These are phyloP conservation scores for Bradypodion pumilum DNA, from an alignment of 2,797 vertebrate species.

Conservation along the genomic window DNA sequence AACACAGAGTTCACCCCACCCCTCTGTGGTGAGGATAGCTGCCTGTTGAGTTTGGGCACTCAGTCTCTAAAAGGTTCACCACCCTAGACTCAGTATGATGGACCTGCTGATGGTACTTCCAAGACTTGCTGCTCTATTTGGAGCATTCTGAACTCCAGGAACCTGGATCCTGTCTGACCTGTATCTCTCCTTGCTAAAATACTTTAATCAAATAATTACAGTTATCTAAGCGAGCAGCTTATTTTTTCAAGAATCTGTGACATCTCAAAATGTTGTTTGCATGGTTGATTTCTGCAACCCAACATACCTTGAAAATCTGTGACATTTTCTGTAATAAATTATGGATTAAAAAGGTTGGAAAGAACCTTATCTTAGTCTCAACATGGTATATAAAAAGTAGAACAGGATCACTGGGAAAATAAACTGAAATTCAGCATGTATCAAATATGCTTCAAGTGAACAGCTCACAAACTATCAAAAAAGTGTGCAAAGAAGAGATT, in stretches of 20 bases:
- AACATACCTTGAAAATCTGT: background rate
- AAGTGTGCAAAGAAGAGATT: conserved; percentile 18
- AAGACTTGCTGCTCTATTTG: too few relatives aligned
- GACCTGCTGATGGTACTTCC: too few relatives aligned
- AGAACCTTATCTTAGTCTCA: conserved; percentile 39
- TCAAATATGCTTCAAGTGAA: conserved; percentile 35
- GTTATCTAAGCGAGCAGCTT: background rate
- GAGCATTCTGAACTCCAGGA: too few relatives aligned
- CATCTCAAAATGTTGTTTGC: background rate
- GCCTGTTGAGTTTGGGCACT: too few relatives aligned
- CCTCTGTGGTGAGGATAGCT: too few relatives aligned
- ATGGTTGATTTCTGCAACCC: background rate
- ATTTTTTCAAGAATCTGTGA: conserved; percentile 1
- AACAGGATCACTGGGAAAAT: conserved; percentile 10
- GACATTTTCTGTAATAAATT: conserved; percentile 1
- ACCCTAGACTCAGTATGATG: too few relatives aligned
- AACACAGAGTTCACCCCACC: too few relatives aligned
- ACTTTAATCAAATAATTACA: conserved; percentile 18
- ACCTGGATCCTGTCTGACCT: too few relatives aligned
- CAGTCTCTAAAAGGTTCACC: too few relatives aligned
- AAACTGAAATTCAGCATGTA: conserved; percentile 13
- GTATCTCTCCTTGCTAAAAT: background rate
- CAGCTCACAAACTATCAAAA: conserved; percentile 14
- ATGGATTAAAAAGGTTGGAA: conserved; percentile 20
- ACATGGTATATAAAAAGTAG: background rate